Evolutionary conservation across 2,113 vertebrate genomes (phyloP).

Genomic region (Chascanopsetta lugubris): DNA sequence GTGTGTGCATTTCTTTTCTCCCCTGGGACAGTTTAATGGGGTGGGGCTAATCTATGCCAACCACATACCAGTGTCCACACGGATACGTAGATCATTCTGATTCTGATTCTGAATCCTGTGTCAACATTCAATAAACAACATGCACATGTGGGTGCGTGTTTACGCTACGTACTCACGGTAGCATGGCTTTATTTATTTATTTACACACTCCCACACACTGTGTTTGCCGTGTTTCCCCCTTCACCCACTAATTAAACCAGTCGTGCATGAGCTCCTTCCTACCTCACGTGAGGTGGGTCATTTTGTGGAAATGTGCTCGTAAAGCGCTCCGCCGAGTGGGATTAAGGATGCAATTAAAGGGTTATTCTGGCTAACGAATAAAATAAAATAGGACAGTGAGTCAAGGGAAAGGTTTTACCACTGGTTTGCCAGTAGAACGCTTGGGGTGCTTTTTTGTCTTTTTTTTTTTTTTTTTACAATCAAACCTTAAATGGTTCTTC

Average conservation of each 20-base stretch:
- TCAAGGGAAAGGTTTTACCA: slow-evolving; percentile 52
- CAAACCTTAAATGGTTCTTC: slow-evolving; percentile 26
- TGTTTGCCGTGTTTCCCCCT: slow-evolving; percentile 12
- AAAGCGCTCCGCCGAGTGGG: slow-evolving; percentile 63
- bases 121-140: slow-evolving; percentile 9
- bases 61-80: slow-evolving; percentile 55
- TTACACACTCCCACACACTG: slow-evolving; percentile 30
- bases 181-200: slow-evolving; percentile 9
- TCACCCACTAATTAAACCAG: slow-evolving; percentile 64
- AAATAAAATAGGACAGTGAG: slow-evolving; percentile 52
- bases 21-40: slow-evolving; percentile 60
- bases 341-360: slow-evolving; percentile 64
- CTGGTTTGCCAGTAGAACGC: slow-evolving; percentile 43
- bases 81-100: slow-evolving; percentile 42
- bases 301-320: slow-evolving; percentile 71
- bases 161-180: slow-evolving; percentile 4
- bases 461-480: slow-evolving; percentile 46
- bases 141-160: slow-evolving; percentile 6
- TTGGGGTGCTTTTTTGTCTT: slow-evolving; percentile 35
- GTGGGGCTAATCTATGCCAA: slow-evolving; percentile 51
- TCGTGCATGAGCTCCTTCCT: slow-evolving; percentile 27
- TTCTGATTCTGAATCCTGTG: slow-evolving; percentile 17
- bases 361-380: slow-evolving; percentile 57
- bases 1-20: slow-evolving; percentile 47
- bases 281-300: slow-evolving; percentile 40